A percentile compares a stretch with the other conserved stretches of the same genome.
phyloP scores from a whole-genome alignment of 2,797 vertebrate species.

The Enteromius anoplus region DNA sequence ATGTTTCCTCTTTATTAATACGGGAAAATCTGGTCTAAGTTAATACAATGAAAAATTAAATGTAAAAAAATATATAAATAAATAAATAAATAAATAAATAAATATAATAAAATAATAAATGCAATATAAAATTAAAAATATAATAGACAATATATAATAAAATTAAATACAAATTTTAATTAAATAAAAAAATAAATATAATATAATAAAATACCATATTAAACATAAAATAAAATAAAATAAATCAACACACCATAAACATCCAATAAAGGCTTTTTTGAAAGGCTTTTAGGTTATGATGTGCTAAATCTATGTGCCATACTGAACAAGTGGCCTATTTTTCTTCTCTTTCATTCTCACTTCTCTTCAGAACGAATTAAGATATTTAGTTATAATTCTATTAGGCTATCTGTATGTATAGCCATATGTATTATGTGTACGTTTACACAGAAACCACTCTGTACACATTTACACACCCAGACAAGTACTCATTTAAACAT shows the following conservation, averaged over 20 bases:
- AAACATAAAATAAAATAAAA: no score
- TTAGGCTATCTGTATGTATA: background rate
- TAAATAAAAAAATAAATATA: no score
- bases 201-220: no score
- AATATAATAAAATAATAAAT: no score
- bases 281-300: background rate
- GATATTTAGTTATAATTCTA: constrained; percentile 11
- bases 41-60: no score
- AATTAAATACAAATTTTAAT: no score
- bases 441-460: constrained; percentile 10
- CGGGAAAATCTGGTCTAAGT: background rate
- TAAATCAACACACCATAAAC: no score
- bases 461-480: background rate
- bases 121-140: no score
- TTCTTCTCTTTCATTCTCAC: background rate
- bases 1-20: background rate
- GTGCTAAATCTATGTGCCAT: background rate
- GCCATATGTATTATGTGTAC: constrained; percentile 3
- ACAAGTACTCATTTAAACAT: constrained; percentile 53
- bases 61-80: no score
- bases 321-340: background rate
- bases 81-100: no score
- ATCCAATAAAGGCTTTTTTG: background rate
- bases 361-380: background rate
- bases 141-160: no score